Evolutionary conservation across 1,140 invertebrate species (phyloP).

Genomic region (Ips typographus): DNA sequence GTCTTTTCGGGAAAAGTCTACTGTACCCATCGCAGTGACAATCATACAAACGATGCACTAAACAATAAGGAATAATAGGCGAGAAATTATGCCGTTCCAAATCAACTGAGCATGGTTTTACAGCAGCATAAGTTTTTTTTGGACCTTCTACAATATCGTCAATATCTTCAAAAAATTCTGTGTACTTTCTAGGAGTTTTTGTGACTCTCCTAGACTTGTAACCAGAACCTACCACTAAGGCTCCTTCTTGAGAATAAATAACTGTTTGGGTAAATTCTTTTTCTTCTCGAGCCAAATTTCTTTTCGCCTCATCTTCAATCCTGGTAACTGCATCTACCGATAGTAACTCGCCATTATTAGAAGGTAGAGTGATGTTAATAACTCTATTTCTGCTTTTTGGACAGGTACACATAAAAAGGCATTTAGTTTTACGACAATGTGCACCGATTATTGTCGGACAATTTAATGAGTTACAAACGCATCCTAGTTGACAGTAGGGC

Average conservation of each 20-base stretch:
- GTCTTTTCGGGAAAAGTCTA: background rate
- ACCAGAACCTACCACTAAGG: slow-evolving; percentile 50
- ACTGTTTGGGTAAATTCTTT: slow-evolving; percentile 54
- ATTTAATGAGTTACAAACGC: slow-evolving; percentile 54
- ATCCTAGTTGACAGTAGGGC: slow-evolving; percentile 53
- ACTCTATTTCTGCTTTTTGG: slow-evolving; percentile 26
- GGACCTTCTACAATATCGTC: background rate
- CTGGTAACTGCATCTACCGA: slow-evolving; percentile 46
- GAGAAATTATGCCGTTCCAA: slow-evolving; percentile 41
- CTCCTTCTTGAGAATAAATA: slow-evolving; percentile 51
- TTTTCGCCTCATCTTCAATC: slow-evolving; percentile 51
- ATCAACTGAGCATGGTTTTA: slow-evolving; percentile 34
- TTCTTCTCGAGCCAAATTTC: slow-evolving; percentile 52
- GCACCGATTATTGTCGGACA: slow-evolving; percentile 40
- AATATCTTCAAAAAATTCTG: slow-evolving; percentile 46
- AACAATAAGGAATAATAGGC: slow-evolving; percentile 48
- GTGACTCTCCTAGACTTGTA: slow-evolving; percentile 46
- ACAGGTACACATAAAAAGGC: slow-evolving; percentile 56
- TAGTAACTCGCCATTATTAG: slow-evolving; percentile 35
- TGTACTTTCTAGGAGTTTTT: slow-evolving; percentile 50
- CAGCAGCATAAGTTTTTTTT: background rate
- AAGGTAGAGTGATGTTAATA: slow-evolving; percentile 4
- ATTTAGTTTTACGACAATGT: slow-evolving; percentile 53
- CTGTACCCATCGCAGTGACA: slow-evolving; percentile 46
- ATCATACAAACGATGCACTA: slow-evolving; percentile 47